Evolutionary conservation across 2,888 invertebrate species (phyloP).

Genomic region (Phragmatobia fuliginosa): DNA sequence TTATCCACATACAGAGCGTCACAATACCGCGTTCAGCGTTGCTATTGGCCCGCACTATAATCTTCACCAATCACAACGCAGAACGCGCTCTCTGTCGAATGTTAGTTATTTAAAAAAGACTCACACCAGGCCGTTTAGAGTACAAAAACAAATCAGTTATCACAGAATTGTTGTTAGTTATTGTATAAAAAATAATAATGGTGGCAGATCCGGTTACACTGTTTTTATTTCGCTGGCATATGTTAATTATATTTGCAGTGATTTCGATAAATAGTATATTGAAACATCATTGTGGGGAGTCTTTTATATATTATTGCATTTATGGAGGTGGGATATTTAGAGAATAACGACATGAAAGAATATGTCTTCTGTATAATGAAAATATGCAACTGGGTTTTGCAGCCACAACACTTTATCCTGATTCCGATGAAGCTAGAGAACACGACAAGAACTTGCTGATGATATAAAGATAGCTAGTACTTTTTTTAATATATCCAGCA

Average conservation of each 20-base stretch:
- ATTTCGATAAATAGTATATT: constrained; percentile 1
- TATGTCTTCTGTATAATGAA: not conserved
- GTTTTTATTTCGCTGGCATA: constrained; percentile 14
- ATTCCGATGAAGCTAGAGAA: too few relatives aligned
- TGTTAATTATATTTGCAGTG: constrained; percentile 14
- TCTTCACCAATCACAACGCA: too few relatives aligned
- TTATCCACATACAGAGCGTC: not conserved
- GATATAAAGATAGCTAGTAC: too few relatives aligned
- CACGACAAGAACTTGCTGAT: too few relatives aligned
- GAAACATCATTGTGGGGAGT: not conserved
- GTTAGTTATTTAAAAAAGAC: too few relatives aligned
- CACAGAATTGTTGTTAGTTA: constrained; percentile 13
- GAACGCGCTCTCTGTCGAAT: too few relatives aligned
- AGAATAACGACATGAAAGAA: not conserved
- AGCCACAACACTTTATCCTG: too few relatives aligned
- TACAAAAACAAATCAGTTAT: constrained; percentile 19
- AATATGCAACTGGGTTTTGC: too few relatives aligned
- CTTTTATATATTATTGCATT: not conserved
- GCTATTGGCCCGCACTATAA: too few relatives aligned
- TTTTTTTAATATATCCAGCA: too few relatives aligned
- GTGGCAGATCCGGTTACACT: constrained; percentile 20
- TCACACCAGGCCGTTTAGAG: too few relatives aligned
- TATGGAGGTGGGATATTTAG: not conserved
- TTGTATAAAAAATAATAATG: constrained; percentile 9
- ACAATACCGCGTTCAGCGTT: too few relatives aligned